These are phyloP conservation scores for Calcarius lapponicus DNA, from an alignment of 2,797 vertebrate species.

Conservation along the genomic window DNA sequence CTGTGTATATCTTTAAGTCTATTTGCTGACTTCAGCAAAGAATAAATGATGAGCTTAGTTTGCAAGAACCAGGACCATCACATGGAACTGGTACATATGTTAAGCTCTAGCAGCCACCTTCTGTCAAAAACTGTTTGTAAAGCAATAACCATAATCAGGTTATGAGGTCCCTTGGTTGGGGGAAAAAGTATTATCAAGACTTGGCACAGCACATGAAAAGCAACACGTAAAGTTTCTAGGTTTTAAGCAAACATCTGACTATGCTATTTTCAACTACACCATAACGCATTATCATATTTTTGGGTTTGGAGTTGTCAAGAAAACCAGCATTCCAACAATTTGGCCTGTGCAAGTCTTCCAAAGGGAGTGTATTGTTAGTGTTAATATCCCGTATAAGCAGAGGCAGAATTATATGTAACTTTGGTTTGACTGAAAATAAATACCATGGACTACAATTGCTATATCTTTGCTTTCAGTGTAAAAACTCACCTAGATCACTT, in stretches of 20 bases:
- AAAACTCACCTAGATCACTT: constrained; percentile 98
- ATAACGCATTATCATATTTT: constrained; percentile 83
- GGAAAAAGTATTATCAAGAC: constrained; percentile 86
- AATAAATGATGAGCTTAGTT: constrained; percentile 91
- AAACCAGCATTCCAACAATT: constrained; percentile 85
- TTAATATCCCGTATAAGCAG: constrained; percentile 96
- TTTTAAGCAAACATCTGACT: constrained; percentile 89
- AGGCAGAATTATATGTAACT: constrained; percentile 99
- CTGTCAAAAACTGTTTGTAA: constrained; percentile 88
- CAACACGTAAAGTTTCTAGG: constrained; percentile 89
- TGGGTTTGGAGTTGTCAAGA: constrained; percentile 84
- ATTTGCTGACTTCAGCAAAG: constrained; percentile 94
- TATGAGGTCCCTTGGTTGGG: constrained; percentile 91
- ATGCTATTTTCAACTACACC: constrained; percentile 85
- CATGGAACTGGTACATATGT: constrained; percentile 83
- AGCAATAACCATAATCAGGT: constrained; percentile 90
- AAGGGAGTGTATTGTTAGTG: constrained; percentile 87
- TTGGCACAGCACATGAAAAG: constrained; percentile 91
- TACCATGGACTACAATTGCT: constrained; percentile 96
- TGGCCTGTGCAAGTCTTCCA: constrained; percentile 87
- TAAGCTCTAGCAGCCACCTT: constrained; percentile 89
- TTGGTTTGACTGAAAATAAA: constrained; percentile 99
- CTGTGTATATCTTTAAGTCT: constrained; percentile 91
- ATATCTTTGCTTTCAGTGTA: constrained; percentile 95
- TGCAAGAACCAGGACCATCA: constrained; percentile 87